Conservation (phyloP, 2,113 vertebrate species). For the Polyodon spathula region DNA sequence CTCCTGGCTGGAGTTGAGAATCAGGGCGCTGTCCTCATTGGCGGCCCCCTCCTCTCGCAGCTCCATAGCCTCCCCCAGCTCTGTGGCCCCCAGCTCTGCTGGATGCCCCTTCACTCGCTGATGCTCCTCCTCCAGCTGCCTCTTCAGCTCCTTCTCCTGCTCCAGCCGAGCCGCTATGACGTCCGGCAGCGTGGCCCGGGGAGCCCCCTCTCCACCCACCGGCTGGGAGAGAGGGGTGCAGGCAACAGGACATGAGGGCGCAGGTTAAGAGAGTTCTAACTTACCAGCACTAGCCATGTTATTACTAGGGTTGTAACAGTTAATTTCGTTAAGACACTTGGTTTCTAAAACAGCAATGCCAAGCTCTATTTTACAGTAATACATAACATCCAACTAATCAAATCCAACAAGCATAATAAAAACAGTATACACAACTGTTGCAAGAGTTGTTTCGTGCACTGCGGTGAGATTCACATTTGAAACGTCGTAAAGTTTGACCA, state of each 20-base stretch:
- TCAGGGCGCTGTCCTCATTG: slow-evolving; percentile 21
- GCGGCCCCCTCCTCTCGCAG: slow-evolving; percentile 44
- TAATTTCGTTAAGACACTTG: not conserved
- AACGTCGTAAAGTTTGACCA: too few species aligned
- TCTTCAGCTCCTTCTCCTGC: slow-evolving; percentile 50
- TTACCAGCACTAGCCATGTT: not conserved
- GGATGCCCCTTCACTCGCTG: slow-evolving; percentile 23
- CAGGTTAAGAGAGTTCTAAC: not conserved
- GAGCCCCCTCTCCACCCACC: slow-evolving; percentile 31
- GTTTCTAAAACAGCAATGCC: too few species aligned
- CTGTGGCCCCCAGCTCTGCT: not conserved
- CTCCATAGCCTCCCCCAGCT: slow-evolving; percentile 56
- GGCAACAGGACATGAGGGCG: not conserved
- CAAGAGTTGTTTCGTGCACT: too few species aligned
- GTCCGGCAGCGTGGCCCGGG: slow-evolving; percentile 32
- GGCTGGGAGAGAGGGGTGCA: slow-evolving; percentile 4
- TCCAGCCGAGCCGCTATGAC: slow-evolving; percentile 40
- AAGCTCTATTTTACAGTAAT: too few species aligned
- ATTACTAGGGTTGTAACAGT: not conserved
- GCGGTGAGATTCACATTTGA: too few species aligned
- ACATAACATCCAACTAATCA: too few species aligned
- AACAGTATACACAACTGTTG: too few species aligned
- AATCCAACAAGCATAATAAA: too few species aligned
- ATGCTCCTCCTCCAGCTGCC: slow-evolving; percentile 46
- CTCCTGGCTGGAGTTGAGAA: slow-evolving; percentile 42